These are phyloP conservation scores for Chiloscyllium plagiosum DNA, from an alignment of 2,113 vertebrate species.

Conservation along the genomic window DNA sequence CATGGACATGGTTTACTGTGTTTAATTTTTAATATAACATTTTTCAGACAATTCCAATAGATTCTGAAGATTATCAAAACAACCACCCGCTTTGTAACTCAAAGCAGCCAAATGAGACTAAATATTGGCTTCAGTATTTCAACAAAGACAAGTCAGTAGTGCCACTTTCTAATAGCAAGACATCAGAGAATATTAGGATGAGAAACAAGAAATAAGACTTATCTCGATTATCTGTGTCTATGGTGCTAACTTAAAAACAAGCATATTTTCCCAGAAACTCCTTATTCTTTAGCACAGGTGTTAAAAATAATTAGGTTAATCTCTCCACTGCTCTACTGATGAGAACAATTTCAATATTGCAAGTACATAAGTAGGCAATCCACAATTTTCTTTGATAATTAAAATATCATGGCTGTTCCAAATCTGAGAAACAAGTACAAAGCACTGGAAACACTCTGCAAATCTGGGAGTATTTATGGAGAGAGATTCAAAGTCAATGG, in stretches of 20 bases:
- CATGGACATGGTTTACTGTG: neutral
- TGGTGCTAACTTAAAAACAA: neutral
- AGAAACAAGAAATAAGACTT: neutral
- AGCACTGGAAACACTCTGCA: neutral
- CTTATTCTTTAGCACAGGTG: neutral
- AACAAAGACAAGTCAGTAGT: neutral
- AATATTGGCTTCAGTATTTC: neutral
- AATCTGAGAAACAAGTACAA: too few relatives aligned
- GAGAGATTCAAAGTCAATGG: neutral
- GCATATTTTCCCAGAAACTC: neutral
- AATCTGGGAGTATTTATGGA: neutral
- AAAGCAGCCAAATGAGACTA: neutral
- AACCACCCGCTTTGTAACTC: neutral
- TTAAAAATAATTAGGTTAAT: neutral
- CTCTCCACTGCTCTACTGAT: neutral
- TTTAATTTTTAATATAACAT: neutral
- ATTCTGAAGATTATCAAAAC: neutral
- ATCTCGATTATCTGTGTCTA: neutral
- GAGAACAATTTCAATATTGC: neutral
- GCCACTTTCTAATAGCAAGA: neutral
- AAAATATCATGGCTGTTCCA: too few relatives aligned
- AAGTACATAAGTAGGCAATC: neutral
- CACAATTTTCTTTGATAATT: neutral
- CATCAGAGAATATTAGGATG: neutral
- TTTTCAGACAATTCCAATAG: neutral